These are phyloP conservation scores for Bombycilla garrulus DNA, from an alignment of 2,113 vertebrate species.

Conservation along the genomic window DNA sequence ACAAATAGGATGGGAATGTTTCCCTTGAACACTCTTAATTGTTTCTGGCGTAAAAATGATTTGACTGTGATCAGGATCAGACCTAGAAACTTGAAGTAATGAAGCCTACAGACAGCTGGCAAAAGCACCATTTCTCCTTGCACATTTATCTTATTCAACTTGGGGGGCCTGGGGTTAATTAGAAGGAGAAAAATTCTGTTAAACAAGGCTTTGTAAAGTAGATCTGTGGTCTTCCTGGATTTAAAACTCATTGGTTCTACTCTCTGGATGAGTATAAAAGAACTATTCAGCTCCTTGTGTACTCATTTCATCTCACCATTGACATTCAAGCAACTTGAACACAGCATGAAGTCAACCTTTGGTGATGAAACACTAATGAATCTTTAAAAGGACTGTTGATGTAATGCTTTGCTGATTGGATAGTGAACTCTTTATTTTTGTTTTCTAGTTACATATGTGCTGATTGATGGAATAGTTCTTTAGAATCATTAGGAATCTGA, in stretches of 20 bases:
- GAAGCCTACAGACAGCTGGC: neutral
- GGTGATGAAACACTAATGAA: constrained; percentile 18
- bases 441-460: neutral
- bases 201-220: neutral
- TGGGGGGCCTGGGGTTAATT: neutral
- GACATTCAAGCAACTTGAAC: neutral
- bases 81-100: neutral
- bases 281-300: neutral
- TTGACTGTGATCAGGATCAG: neutral
- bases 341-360: neutral
- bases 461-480: neutral
- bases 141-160: neutral
- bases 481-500: neutral
- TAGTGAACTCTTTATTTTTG: neutral
- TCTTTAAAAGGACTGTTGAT: constrained; percentile 16
- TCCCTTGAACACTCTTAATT: neutral
- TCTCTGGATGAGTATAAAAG: constrained; percentile 22
- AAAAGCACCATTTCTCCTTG: neutral
- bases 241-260: constrained; percentile 34
- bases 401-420: neutral
- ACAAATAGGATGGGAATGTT: neutral
- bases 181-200: constrained; percentile 1
- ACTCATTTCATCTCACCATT: constrained; percentile 9
- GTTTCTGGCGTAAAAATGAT: accelerated
- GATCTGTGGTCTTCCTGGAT: neutral